Percentiles rank a stretch among this genome's conserved stretches.
These are phyloP conservation scores for Drosophila nr. perissopoda DNA, from an alignment of 2,888 invertebrate species.

Conservation along the genomic window DNA sequence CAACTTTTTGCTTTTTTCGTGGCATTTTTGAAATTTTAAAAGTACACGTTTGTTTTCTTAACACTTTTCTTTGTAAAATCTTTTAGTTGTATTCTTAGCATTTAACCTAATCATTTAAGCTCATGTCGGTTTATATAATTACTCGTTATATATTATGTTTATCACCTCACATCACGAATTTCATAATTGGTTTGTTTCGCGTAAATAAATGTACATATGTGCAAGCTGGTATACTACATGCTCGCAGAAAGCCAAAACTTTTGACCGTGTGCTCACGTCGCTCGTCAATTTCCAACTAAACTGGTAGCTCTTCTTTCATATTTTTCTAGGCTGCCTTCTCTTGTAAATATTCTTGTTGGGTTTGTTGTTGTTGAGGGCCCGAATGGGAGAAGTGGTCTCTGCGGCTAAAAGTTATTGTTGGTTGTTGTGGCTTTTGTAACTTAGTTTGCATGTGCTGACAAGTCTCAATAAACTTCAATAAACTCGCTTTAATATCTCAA, in stretches of 20 bases:
- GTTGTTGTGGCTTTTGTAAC: constrained; percentile 46
- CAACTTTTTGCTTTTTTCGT: constrained; percentile 82
- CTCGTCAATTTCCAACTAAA: constrained; percentile 62
- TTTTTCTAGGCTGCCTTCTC: constrained; percentile 32
- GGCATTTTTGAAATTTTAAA: constrained; percentile 68
- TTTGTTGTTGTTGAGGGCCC: neutral
- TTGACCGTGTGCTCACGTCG: constrained; percentile 45
- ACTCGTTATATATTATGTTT: neutral
- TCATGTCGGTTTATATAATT: neutral
- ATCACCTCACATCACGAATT: neutral
- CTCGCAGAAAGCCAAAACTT: neutral
- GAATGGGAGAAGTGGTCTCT: constrained; percentile 13
- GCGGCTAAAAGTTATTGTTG: constrained; percentile 40
- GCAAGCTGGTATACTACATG: neutral
- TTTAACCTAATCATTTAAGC: neutral
- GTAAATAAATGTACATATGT: neutral
- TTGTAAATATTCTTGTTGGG: constrained; percentile 7
- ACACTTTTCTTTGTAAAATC: neutral
- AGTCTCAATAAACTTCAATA: constrained; percentile 78
- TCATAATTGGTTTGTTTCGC: neutral
- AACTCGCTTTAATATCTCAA: constrained; percentile 71
- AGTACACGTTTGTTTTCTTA: neutral
- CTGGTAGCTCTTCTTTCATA: constrained; percentile 43
- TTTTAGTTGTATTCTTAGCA: neutral
- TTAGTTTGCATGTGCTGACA: constrained; percentile 75